Conservation (phyloP, 2,888 invertebrate species). For the Glaucopsyche alexis region DNA sequence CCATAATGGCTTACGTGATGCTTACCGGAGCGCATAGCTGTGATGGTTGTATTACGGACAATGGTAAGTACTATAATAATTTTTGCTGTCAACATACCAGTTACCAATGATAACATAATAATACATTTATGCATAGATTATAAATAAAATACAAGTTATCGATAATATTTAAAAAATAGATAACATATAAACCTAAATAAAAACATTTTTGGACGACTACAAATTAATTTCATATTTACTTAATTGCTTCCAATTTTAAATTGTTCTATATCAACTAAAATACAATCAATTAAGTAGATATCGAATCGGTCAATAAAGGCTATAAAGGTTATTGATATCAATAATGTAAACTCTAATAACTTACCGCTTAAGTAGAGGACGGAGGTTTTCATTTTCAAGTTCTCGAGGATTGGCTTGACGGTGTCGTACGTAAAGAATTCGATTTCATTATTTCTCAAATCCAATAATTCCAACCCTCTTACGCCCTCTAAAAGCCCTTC, state of each 20-base stretch:
- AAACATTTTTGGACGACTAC: too few species aligned
- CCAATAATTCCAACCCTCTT: slow-evolving; percentile 86
- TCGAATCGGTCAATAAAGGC: background rate
- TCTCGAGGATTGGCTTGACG: slow-evolving; percentile 86
- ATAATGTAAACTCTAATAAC: slow-evolving; percentile 33
- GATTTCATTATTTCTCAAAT: slow-evolving; percentile 88
- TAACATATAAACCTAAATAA: background rate
- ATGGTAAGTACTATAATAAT: slow-evolving; percentile 20
- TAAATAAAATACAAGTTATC: too few species aligned
- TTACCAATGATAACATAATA: background rate
- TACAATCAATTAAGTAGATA: background rate
- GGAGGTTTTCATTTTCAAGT: slow-evolving; percentile 81
- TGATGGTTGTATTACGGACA: slow-evolving; percentile 21
- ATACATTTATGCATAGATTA: too few species aligned
- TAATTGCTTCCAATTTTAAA: background rate
- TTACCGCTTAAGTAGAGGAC: slow-evolving; percentile 73
- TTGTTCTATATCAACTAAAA: background rate
- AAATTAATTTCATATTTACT: too few species aligned
- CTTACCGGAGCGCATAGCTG: background rate
- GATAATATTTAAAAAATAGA: background rate
- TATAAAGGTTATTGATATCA: slow-evolving; percentile 7
- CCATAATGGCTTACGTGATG: slow-evolving; percentile 25
- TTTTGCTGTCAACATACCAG: background rate
- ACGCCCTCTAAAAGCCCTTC: slow-evolving; percentile 87
- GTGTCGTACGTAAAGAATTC: slow-evolving; percentile 88